Evolutionary conservation across 2,888 invertebrate species (phyloP), one percentile per base, ranked within the genome.

Genomic region (Zelleria hepariella): DNA sequence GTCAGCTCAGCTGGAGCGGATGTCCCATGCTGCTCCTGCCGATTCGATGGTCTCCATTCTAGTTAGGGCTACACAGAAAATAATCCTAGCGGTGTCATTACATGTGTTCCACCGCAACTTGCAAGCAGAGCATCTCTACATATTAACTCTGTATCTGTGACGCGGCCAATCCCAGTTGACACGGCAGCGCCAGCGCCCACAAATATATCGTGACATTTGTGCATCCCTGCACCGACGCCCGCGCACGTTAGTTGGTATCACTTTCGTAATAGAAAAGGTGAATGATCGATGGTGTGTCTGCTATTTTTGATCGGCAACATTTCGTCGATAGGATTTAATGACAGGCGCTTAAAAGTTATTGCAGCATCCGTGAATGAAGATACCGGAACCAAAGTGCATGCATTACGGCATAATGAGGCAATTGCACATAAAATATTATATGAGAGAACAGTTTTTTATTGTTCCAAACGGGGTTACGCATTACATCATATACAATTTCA

Each of bases 131-230:
- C 18, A 49, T 49, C 20, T 21, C 21, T 49, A 21, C 5, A 4
- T 49, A 2, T 8, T 20, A n/a, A 49, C 18, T 7, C 49, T 25
- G n/a, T n/a, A 59, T 42, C 54, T 23, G 51, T 26, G 26, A 32
- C 32, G 10, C 5, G 15, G 15, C 32, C 32, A 42, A 42, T 15
- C 32, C 15, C 32, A 10, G 32, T 42, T 48, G 56, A 53, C 32
- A 23, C 59, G 59, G 27, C 42, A 21, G 59, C 56, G 56, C 49
- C 24, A 20, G 48, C 48, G n/a, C 10, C 68, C 74, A 77, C 82
- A 70, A 75, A 83, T 85, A 86, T 85, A 85, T 78, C 82, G 72
- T 79, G 82, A 82, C 82, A 83, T 83, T 82, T 82, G 73, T 73
- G 65, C 68, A 66, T 63, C 62, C 32, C 32, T 66, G 67, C 68